Conservation (phyloP, 2,888 invertebrate genomes). For the Acrobasis repandana region DNA sequence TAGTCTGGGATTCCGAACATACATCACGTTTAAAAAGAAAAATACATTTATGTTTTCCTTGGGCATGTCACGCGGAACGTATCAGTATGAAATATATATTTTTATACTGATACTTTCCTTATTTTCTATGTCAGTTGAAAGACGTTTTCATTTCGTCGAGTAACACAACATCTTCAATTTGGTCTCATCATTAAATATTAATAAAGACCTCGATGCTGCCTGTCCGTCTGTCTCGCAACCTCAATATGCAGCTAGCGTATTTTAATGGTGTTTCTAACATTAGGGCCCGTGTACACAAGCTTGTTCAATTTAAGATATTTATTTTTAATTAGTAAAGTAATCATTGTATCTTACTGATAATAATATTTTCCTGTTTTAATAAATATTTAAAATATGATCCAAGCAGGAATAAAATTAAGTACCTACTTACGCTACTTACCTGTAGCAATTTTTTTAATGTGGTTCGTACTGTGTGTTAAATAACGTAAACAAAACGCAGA, state of each 20-base stretch:
- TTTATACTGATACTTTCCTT: not conserved
- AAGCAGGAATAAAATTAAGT: too few species aligned
- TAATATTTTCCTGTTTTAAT: not conserved
- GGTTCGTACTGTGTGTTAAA: too few species aligned
- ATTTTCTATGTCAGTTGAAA: conserved; percentile 40
- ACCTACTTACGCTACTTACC: too few species aligned
- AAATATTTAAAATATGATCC: not conserved
- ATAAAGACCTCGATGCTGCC: conserved; percentile 7
- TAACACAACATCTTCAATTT: conserved; percentile 1
- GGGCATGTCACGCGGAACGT: conserved; percentile 43
- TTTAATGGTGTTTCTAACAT: conserved; percentile 3
- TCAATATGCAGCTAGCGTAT: conserved; percentile 5
- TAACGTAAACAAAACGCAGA: too few species aligned
- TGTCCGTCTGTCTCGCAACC: conserved; percentile 4
- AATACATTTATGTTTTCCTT: conserved; percentile 45
- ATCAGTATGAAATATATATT: conserved; percentile 27
- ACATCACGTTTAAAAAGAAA: conserved; percentile 42
- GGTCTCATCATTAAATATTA: conserved; percentile 14
- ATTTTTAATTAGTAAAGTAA: not conserved
- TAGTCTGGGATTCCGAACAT: conserved; percentile 61
- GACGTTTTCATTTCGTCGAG: conserved; percentile 40
- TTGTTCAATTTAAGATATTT: not conserved
- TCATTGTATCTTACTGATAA: not conserved
- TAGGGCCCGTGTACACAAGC: not conserved
- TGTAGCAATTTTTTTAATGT: too few species aligned